Percentiles rank a stretch among this genome's conserved stretches.
Conservation (phyloP, 2,797 vertebrate species). For the Pygocentrus nattereri region DNA sequence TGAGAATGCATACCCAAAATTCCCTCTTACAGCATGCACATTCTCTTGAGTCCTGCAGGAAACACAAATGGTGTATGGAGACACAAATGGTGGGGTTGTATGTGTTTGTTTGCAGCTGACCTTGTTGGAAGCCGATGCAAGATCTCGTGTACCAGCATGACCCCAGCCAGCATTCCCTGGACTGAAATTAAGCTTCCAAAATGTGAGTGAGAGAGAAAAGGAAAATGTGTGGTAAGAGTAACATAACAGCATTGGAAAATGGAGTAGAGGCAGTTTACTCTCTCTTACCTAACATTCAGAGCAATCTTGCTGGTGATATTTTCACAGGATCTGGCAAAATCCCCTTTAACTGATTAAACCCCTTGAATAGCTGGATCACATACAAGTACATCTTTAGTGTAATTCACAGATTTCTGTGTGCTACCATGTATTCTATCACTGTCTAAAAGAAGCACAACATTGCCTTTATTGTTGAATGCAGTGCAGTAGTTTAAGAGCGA, state of each 20-base stretch:
- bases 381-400: no score
- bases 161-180: conserved; percentile 19
- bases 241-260: conserved; percentile 6
- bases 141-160: conserved; percentile 15
- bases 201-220: neutral
- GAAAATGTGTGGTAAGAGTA: neutral
- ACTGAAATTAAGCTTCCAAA: conserved; percentile 33
- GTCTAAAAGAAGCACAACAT: neutral
- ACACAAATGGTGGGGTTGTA: neutral
- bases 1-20: conserved; percentile 8
- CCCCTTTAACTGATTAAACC: no score
- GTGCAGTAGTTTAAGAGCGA: no score
- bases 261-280: neutral
- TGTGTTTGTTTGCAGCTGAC: conserved; percentile 17
- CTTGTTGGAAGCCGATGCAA: conserved; percentile 12
- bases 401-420: no score
- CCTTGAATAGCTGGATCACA: no score
- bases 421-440: neutral
- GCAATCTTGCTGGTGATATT: neutral
- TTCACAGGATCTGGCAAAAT: neutral
- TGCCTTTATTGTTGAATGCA: no score
- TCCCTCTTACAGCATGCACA: neutral
- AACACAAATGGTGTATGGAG: conserved; percentile 7
- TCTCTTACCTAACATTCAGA: no score
- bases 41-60: neutral